Conservation (phyloP, 2,113 vertebrate species). For the Aptenodytes forsteri region DNA sequence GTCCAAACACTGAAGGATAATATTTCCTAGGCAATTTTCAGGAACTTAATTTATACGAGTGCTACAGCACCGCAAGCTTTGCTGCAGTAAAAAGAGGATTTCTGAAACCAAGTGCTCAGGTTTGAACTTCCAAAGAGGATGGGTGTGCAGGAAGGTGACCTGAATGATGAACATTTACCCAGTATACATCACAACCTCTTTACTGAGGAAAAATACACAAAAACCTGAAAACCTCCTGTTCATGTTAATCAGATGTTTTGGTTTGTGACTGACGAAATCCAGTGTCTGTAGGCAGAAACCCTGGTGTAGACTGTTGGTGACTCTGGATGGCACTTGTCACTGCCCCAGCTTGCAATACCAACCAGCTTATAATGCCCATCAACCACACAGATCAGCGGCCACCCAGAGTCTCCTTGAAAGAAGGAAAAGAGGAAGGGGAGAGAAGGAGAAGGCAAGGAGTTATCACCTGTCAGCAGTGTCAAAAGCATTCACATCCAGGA, state of each 20-base stretch:
- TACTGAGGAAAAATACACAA: neutral
- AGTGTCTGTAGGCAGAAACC: neutral
- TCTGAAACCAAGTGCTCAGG: neutral
- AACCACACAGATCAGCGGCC: neutral
- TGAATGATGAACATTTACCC: neutral
- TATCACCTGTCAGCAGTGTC: neutral
- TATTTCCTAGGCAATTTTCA: neutral
- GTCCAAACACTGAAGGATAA: neutral
- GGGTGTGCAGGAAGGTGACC: neutral
- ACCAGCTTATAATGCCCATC: neutral
- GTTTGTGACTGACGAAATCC: neutral
- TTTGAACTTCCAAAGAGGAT: neutral
- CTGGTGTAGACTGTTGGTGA: neutral
- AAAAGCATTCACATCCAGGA: neutral
- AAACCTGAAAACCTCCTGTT: neutral
- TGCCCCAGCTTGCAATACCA: neutral
- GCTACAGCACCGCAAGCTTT: neutral
- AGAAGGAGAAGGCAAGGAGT: neutral
- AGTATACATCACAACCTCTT: neutral
- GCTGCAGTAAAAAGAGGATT: neutral
- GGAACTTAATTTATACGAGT: neutral
- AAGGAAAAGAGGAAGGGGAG: neutral
- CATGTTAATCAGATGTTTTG: neutral
- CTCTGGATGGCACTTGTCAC: neutral
- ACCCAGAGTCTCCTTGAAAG: conserved; percentile 3